Percentiles rank a stretch among this genome's conserved stretches.
phyloP scores from a whole-genome alignment of 2,888 invertebrate species.

The Ophraella communa region DNA sequence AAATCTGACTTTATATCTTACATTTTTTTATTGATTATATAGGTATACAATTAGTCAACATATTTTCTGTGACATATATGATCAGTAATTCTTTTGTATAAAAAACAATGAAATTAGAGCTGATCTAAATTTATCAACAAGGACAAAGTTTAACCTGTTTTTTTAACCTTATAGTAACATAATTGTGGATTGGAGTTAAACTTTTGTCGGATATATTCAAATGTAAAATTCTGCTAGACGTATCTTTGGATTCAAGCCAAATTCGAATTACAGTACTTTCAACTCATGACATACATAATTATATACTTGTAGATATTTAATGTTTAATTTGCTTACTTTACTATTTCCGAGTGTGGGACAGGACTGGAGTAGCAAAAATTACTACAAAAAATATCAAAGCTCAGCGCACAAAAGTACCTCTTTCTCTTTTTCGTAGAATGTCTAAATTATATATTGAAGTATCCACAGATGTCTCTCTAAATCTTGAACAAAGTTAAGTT shows the following conservation, averaged over 20 bases:
- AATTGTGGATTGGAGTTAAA: constrained; percentile 3
- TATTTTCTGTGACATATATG: too few relatives aligned
- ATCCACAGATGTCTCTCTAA: too few relatives aligned
- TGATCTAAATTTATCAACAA: background rate
- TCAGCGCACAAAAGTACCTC: too few relatives aligned
- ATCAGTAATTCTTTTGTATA: background rate
- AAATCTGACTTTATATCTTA: too few relatives aligned
- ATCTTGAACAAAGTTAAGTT: too few relatives aligned
- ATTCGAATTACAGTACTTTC: constrained; percentile 17
- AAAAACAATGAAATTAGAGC: background rate
- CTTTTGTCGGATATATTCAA: background rate
- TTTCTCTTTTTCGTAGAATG: too few relatives aligned
- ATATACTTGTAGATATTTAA: background rate
- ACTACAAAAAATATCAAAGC: too few relatives aligned
- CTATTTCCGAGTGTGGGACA: background rate
- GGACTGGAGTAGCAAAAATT: background rate
- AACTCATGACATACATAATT: constrained; percentile 19
- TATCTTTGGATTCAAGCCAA: constrained; percentile 13
- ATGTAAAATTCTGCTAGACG: constrained; percentile 10
- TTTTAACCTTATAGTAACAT: constrained; percentile 4
- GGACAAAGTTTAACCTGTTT: background rate
- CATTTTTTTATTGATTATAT: too few relatives aligned
- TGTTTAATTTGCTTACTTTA: background rate
- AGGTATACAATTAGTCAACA: too few relatives aligned
- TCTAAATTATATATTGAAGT: too few relatives aligned